Evolutionary conservation across 2,113 vertebrate species (phyloP), one percentile per base, ranked within the genome.

Genomic region (Todiramphus chloris): DNA sequence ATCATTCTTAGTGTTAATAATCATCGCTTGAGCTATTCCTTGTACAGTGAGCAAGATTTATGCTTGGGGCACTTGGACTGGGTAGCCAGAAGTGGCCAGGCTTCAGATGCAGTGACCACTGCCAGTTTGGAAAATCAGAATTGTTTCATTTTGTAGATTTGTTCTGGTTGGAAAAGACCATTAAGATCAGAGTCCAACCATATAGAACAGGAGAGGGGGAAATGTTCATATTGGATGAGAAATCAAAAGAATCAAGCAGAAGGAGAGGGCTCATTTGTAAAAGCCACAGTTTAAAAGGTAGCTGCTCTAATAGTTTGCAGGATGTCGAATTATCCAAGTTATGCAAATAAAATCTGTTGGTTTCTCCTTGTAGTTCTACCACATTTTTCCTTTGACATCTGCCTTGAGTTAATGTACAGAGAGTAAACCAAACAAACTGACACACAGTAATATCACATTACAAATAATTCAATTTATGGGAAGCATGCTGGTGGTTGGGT

Each of bases 291-390:
- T 94, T 91, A 91, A 94, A 96, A 94, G 86, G 79, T 85, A 96
- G 92, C 82, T 89, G 55, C 63, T 96, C 55, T 92, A 77, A 87
- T 81, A 82, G 62, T 96, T 97, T 86, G 69, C 83, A 93, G 78
- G 78, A 55, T 87, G 68, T 85, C 48, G 97, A 91, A 96, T 98
- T 97, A 93, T 91, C 18, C 13, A 93, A 94, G 28, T 91, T 86
- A 93, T 86, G 59, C 90, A 93, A 97, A 83, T 96, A 96, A 95
- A 95, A 87, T 86, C 6, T 95, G 75, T 66, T 75, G 20, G 80
- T 94, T 97, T 95, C 73, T 94, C 75, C 81, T 58, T 60, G 28
- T 80, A 85, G 43, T 31, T 41, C 46, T 72, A 66, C 87, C 51
- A 53, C 0, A 0, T 58, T 89, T 28, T 68, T 97, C 92, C 92